phyloP scores from a whole-genome alignment of 1,140 invertebrate species.

The Drosophila takahashii region DNA sequence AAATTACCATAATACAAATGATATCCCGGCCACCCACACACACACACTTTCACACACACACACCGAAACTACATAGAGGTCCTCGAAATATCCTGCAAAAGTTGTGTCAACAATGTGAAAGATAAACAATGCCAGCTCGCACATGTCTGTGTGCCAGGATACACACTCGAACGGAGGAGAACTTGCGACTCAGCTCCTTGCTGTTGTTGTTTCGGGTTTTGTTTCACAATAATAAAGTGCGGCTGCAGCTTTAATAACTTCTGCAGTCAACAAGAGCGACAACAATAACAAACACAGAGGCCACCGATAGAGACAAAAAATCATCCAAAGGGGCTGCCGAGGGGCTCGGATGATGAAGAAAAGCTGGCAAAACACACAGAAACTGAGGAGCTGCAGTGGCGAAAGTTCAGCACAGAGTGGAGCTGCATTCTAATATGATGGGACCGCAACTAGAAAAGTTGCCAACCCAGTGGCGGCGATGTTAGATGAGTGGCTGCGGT shows the following conservation, averaged over 20 bases:
- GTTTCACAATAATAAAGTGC: constrained; percentile 80
- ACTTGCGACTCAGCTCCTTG: constrained; percentile 43
- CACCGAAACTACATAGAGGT: background rate
- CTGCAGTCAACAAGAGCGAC: constrained; percentile 56
- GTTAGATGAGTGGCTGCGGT: constrained; percentile 16
- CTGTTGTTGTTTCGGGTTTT: constrained; percentile 51
- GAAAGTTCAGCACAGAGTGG: constrained; percentile 47
- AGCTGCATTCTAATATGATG: constrained; percentile 67
- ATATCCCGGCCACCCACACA: constrained; percentile 24
- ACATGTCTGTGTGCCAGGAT: constrained; percentile 9
- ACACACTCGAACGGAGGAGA: constrained; percentile 27
- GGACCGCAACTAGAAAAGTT: constrained; percentile 56
- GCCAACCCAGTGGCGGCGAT: constrained; percentile 25
- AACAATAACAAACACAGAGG: constrained; percentile 52
- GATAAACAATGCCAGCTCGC: constrained; percentile 60
- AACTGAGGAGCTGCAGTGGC: constrained; percentile 31
- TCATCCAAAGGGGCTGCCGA: constrained; percentile 6
- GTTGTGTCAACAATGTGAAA: constrained; percentile 66
- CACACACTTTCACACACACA: background rate
- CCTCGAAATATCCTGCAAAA: constrained; percentile 45
- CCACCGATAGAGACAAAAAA: constrained; percentile 47
- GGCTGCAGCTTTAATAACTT: constrained; percentile 81
- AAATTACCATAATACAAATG: constrained; percentile 48
- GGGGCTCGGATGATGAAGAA: background rate
- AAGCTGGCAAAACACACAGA: constrained; percentile 42